These are phyloP conservation scores for Orthosia gracilis DNA, from an alignment of 2,888 invertebrate genomes.

Conservation along the genomic window DNA sequence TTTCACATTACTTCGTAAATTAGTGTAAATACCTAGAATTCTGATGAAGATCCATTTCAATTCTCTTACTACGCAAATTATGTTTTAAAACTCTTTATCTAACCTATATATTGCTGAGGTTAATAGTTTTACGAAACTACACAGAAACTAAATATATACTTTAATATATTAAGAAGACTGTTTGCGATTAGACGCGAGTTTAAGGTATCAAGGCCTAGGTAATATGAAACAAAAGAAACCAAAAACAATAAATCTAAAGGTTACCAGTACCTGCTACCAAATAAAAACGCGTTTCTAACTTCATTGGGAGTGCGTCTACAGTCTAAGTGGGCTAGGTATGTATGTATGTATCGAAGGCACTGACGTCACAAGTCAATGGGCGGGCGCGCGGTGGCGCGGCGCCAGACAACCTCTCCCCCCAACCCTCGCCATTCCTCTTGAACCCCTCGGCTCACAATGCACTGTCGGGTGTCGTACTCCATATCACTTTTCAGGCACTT, in stretches of 20 bases:
- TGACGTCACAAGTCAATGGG: constrained; percentile 79
- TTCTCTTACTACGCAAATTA: not conserved
- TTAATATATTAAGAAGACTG: not conserved
- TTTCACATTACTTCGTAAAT: constrained; percentile 1
- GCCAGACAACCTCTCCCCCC: constrained; percentile 64
- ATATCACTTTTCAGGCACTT: constrained; percentile 41
- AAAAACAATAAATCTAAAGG: constrained; percentile 33
- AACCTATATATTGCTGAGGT: too few species aligned
- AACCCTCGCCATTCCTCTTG: constrained; percentile 24
- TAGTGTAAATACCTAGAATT: not conserved
- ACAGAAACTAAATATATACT: not conserved
- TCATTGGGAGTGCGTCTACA: constrained; percentile 39
- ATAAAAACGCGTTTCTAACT: constrained; percentile 40
- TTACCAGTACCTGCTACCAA: constrained; percentile 6
- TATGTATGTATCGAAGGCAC: constrained; percentile 49
- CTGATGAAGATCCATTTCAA: not conserved
- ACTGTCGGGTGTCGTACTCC: constrained; percentile 41
- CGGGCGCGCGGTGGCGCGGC: constrained; percentile 73
- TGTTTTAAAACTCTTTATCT: too few species aligned
- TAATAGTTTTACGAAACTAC: not conserved
- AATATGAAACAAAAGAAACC: constrained; percentile 24
- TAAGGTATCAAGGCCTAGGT: not conserved
- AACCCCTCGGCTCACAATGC: constrained; percentile 28
- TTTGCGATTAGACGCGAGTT: not conserved
- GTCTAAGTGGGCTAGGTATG: constrained; percentile 37